Evolutionary conservation across 1,140 invertebrate genomes (phyloP), one percentile per base, ranked within the genome.

Genomic region (Drosophila kohkoa): DNA sequence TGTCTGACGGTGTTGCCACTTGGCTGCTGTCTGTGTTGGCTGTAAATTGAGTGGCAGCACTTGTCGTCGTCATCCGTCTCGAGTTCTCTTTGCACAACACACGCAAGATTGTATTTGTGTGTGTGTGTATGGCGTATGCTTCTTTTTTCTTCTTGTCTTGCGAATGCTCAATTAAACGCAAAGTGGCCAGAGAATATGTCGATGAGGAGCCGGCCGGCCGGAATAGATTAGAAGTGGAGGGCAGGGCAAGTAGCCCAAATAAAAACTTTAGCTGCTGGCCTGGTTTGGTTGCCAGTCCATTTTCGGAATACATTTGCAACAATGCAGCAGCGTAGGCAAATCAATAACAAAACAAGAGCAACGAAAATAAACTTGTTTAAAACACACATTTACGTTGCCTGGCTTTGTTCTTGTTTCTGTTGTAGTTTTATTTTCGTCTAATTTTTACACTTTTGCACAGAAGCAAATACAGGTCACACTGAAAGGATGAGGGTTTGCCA

Each of bases 1-100:
- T 88, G 77, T 81, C 63, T 73, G 77, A 71, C 63, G 66, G 70
- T 70, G 83, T 74, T 77, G 83, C 85, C 83, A 88, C 83, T 88
- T 87, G 80, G 74, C 83, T 70, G 79, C 65, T 86, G 82, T 72
- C 78, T 86, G 78, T 86, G 78, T 62, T 70, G 72, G 15, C 64
- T 77, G 45, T 57, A 79, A 87, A 82, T 87, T 86, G 82, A 87
- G 82, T 87, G 82, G 79, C 82, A 82, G 82, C 82, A 79, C 80
- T 83, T 77, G 77, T 77, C 55, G 60, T 69, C 63, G 73, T 75
- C 67, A 74, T 74, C 3, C 71, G 49, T 74, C 71, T 74, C 49
- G 20, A 69, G 71, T 60, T 74, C 49, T 60, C 45, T 60, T 54
- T 38, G 35, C 16, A 48, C 51, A 38, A 10, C 16, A 48, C 51